Evolutionary conservation across 2,113 vertebrate genomes (phyloP).

Genomic region (Zootoca vivipara): DNA sequence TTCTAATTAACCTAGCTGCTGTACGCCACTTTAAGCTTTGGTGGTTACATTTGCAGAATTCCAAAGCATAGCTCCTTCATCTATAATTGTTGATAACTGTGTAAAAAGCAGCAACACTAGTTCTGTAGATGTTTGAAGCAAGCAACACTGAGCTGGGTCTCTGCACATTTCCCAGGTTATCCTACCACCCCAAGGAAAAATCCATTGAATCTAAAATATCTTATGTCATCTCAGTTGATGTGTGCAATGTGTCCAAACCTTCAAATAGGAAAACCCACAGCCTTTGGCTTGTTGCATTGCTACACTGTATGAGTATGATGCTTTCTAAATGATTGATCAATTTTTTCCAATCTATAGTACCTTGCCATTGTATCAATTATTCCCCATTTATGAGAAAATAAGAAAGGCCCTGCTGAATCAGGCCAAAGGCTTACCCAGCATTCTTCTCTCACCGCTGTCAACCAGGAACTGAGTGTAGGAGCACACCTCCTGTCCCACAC

Average conservation of each 20-base stretch:
- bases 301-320: background rate
- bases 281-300: background rate
- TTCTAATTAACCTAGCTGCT: conserved; percentile 23
- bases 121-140: background rate
- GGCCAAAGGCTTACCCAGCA: too few species aligned
- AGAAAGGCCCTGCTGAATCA: too few species aligned
- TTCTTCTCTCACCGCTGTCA: too few species aligned
- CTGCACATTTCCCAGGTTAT: background rate
- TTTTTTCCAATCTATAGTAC: background rate
- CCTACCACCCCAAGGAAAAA: too few species aligned
- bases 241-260: background rate
- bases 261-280: background rate
- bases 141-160: background rate
- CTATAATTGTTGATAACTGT: background rate
- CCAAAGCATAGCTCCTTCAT: background rate
- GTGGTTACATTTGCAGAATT: background rate
- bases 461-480: too few species aligned
- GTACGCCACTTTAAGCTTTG: background rate
- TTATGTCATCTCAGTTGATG: background rate
- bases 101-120: background rate
- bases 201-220: background rate
- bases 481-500: too few species aligned
- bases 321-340: background rate
- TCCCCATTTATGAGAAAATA: too few species aligned
- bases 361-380: background rate